A percentile compares a stretch with the other conserved stretches of the same genome.
phyloP scores from a whole-genome alignment of 1,140 invertebrate genomes.

The Drosophila saltans region DNA sequence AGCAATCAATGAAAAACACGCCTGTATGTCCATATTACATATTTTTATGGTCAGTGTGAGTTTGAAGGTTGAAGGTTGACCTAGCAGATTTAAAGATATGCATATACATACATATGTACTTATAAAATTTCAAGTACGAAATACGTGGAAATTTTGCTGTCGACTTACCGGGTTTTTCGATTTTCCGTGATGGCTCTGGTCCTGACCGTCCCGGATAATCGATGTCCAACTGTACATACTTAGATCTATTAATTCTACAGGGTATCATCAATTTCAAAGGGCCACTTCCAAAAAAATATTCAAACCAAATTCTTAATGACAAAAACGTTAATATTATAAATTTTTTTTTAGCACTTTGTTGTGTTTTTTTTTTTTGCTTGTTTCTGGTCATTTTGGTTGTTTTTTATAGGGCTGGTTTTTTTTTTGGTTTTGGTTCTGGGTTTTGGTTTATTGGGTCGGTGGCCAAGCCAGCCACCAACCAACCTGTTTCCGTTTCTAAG shows the following conservation, averaged over 20 bases:
- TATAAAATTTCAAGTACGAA: no score
- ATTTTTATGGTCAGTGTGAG: no score
- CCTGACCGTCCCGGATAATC: no score
- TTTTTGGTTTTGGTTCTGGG: background rate
- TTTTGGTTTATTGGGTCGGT: constrained; percentile 9
- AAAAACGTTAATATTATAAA: background rate
- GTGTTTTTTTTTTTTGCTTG: background rate
- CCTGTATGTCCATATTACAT: no score
- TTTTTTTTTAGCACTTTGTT: constrained; percentile 9
- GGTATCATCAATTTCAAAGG: background rate
- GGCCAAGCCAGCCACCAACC: background rate
- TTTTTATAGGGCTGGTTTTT: constrained; percentile 10
- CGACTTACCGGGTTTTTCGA: no score
- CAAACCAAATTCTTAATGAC: background rate
- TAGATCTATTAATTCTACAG: background rate
- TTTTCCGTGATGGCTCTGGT: no score
- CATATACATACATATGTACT: no score
- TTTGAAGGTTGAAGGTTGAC: no score
- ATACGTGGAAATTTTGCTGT: no score
- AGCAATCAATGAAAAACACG: no score
- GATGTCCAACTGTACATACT: no score
- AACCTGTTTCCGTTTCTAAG: constrained; percentile 12
- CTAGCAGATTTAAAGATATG: no score
- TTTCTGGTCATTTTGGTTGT: background rate
- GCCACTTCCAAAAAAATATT: background rate